These are phyloP conservation scores for Cenopis cana DNA, from an alignment of 2,888 invertebrate species.

Conservation along the genomic window DNA sequence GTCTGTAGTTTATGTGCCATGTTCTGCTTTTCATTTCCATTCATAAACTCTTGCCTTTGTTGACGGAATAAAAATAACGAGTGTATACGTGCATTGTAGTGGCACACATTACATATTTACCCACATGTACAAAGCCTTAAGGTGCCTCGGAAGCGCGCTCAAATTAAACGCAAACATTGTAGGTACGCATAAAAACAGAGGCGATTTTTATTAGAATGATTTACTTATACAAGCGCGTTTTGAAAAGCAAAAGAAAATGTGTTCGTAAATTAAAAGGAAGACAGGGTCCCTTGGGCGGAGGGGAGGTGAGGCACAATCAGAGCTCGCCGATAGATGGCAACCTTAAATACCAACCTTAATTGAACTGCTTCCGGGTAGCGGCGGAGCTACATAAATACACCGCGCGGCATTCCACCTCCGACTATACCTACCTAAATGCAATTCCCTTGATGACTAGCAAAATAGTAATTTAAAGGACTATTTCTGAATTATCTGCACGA, in stretches of 20 bases:
- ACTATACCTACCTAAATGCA: conserved; percentile 57
- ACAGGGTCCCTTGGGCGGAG: conserved; percentile 66
- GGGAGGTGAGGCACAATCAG: conserved; percentile 76
- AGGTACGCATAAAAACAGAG: conserved; percentile 39
- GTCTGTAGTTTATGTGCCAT: conserved; percentile 28
- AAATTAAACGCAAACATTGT: conserved; percentile 44
- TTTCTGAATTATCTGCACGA: conserved; percentile 30
- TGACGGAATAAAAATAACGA: conserved; percentile 44
- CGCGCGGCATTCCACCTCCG: conserved; percentile 71
- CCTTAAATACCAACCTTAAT: conserved; percentile 85
- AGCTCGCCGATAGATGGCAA: conserved; percentile 76
- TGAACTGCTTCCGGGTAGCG: conserved; percentile 80
- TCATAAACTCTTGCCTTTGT: conserved; percentile 43
- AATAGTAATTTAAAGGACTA: conserved; percentile 41
- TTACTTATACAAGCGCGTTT: conserved; percentile 51
- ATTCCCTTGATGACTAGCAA: conserved; percentile 45
- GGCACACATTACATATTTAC: conserved; percentile 43
- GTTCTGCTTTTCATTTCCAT: conserved; percentile 41
- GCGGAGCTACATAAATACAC: conserved; percentile 80
- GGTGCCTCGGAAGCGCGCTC: conserved; percentile 39
- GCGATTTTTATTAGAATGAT: conserved; percentile 37
- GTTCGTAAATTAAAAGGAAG: conserved; percentile 82
- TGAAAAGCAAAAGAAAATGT: conserved; percentile 74
- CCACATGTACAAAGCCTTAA: conserved; percentile 42
- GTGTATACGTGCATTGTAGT: conserved; percentile 41